phyloP scores from a whole-genome alignment of 2,888 invertebrate species.

The Deroplatys truncata region DNA sequence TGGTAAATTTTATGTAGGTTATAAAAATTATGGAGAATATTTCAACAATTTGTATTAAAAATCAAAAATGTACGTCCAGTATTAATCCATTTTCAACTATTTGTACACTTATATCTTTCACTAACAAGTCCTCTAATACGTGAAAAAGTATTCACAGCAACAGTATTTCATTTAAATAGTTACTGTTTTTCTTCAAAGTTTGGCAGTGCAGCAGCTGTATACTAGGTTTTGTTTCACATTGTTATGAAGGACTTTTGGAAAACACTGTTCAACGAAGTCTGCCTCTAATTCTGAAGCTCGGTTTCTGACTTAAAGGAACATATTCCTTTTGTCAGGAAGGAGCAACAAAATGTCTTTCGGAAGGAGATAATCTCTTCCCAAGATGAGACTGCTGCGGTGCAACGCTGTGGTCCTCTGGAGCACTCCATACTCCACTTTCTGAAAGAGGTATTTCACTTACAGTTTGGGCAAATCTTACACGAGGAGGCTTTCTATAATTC shows the following conservation, averaged over 20 bases:
- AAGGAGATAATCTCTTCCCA: not conserved
- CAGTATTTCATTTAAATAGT: no score
- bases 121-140: no score
- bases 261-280: not conserved
- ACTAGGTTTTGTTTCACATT: not conserved
- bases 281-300: not conserved
- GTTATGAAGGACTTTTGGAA: not conserved
- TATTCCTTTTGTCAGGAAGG: not conserved
- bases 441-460: constrained; percentile 20
- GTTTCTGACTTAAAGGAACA: not conserved
- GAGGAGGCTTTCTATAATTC: not conserved
- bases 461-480: constrained; percentile 22
- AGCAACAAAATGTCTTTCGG: no score
- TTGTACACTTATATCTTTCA: no score
- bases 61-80: no score
- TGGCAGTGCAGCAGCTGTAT: not conserved
- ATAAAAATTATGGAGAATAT: no score
- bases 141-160: no score
- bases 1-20: no score
- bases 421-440: constrained; percentile 22
- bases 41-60: no score
- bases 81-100: no score
- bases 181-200: no score
- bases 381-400: not conserved
- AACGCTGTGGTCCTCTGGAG: constrained; percentile 5